Percentiles rank a stretch among this genome's conserved stretches.
These are phyloP conservation scores for Melikaiella ostensackeni DNA, from an alignment of 2,888 invertebrate species.

Conservation along the genomic window DNA sequence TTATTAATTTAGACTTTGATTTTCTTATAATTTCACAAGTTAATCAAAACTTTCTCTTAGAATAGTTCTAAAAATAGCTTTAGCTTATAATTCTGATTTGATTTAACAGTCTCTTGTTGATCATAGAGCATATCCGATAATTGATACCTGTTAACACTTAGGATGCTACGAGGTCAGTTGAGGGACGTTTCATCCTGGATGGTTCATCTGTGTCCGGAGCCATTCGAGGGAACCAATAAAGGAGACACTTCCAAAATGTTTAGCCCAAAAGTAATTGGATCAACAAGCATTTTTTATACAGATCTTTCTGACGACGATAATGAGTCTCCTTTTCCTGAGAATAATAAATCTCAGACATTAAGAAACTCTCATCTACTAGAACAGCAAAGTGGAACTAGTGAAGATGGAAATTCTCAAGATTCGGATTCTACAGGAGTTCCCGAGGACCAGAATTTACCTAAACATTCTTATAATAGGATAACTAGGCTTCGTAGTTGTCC, in stretches of 20 bases:
- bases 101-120: background rate
- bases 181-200: slow-evolving; percentile 71
- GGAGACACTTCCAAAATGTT: slow-evolving; percentile 71
- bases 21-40: background rate
- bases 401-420: slow-evolving; percentile 70
- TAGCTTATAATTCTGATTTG: background rate
- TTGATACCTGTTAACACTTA: slow-evolving; percentile 49
- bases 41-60: background rate
- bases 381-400: slow-evolving; percentile 64
- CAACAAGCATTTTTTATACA: slow-evolving; percentile 73
- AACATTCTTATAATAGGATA: slow-evolving; percentile 72
- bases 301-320: slow-evolving; percentile 64
- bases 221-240: slow-evolving; percentile 62
- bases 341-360: slow-evolving; percentile 51
- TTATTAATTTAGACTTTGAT: background rate
- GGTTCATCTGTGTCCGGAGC: slow-evolving; percentile 67
- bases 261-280: slow-evolving; percentile 67
- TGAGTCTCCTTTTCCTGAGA: slow-evolving; percentile 56
- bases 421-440: slow-evolving; percentile 64
- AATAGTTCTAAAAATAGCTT: background rate
- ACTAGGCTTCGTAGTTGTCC: slow-evolving; percentile 73
- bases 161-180: slow-evolving; percentile 73
- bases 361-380: slow-evolving; percentile 64
- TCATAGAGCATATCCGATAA: slow-evolving; percentile 12
- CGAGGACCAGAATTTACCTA: slow-evolving; percentile 65